phyloP scores from a whole-genome alignment of 2,888 invertebrate species.

The Hololepta plana region DNA sequence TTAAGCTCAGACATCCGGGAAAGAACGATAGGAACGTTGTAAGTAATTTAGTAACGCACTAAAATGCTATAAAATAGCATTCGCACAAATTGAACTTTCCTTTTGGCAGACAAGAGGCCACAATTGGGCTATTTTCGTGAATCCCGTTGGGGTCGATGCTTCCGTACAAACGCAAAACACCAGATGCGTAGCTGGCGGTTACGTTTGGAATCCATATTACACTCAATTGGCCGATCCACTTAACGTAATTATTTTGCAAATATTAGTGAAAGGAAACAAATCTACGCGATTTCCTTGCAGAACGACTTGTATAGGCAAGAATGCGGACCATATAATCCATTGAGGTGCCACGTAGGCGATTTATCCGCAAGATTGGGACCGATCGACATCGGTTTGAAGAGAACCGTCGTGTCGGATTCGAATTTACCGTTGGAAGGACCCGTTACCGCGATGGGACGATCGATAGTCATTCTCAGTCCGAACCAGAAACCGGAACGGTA shows the following conservation, averaged over 20 bases:
- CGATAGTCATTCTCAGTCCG: slow-evolving; percentile 67
- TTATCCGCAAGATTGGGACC: slow-evolving; percentile 69
- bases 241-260: slow-evolving; percentile 43
- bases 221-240: slow-evolving; percentile 79
- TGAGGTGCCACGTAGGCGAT: slow-evolving; percentile 85
- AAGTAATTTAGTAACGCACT: too few relatives aligned
- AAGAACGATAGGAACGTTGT: slow-evolving; percentile 66
- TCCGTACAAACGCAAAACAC: slow-evolving; percentile 60
- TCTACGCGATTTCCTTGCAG: slow-evolving; percentile 30
- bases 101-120: slow-evolving; percentile 55
- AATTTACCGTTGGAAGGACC: slow-evolving; percentile 73
- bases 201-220: slow-evolving; percentile 81
- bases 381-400: slow-evolving; percentile 59
- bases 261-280: not conserved
- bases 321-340: slow-evolving; percentile 73
- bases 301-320: slow-evolving; percentile 69
- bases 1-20: slow-evolving; percentile 76
- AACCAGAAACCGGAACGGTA: slow-evolving; percentile 51
- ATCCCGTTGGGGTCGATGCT: slow-evolving; percentile 82
- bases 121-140: slow-evolving; percentile 82
- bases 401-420: slow-evolving; percentile 64
- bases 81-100: slow-evolving; percentile 5
- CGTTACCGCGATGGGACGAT: slow-evolving; percentile 63
- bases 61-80: not conserved
- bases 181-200: slow-evolving; percentile 80